Evolutionary conservation across 2,797 vertebrate genomes (phyloP).

Genomic region (Aratinga solstitialis): DNA sequence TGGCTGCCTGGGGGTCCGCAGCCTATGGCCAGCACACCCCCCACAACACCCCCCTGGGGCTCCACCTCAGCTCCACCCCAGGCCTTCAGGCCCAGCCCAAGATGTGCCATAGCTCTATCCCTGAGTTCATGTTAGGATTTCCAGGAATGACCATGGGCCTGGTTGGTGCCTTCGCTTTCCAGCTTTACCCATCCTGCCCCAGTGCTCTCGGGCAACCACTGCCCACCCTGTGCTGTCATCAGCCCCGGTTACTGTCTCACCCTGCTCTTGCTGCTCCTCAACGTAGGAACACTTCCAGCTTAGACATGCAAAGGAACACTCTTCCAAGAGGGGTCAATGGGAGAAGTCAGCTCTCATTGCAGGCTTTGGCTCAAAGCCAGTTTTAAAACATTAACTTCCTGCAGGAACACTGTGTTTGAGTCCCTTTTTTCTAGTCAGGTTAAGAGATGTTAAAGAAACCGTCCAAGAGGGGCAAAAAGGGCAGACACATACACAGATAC

Average conservation of each 20-base stretch:
- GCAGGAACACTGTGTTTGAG: not conserved
- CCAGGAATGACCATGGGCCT: not conserved
- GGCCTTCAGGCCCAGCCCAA: not conserved
- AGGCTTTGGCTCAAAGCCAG: not conserved
- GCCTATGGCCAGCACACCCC: not conserved
- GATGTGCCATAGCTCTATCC: not conserved
- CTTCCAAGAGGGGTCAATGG: not conserved
- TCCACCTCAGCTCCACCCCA: not conserved
- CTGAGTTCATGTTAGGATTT: accelerated
- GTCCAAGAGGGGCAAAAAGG: not conserved
- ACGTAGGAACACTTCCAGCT: not conserved
- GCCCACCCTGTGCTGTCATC: not conserved
- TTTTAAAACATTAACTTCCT: not conserved
- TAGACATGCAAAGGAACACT: not conserved
- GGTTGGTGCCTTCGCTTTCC: not conserved
- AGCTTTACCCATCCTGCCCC: not conserved
- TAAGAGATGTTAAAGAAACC: not conserved
- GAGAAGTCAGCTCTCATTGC: not conserved
- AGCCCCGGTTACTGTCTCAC: accelerated
- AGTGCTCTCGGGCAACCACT: not conserved
- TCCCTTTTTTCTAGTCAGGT: not conserved
- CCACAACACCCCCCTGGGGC: too few relatives aligned
- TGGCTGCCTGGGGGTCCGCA: not conserved
- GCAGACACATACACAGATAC: not conserved
- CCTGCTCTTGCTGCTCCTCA: not conserved